Evolutionary conservation across 2,797 vertebrate genomes (phyloP).

Genomic region (Vespertilio murinus): DNA sequence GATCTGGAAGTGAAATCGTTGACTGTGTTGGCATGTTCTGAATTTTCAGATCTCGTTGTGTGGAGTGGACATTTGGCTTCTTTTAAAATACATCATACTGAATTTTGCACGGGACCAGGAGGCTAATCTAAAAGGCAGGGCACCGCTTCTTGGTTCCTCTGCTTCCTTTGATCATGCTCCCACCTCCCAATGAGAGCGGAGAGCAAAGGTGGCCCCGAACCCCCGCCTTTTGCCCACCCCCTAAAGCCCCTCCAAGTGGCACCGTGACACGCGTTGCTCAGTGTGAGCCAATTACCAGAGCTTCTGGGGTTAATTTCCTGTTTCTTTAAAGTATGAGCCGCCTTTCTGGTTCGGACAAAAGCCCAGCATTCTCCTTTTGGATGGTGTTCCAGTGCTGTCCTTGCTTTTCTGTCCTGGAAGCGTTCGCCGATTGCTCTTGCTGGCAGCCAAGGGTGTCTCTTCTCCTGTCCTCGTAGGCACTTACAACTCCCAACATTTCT

Average conservation of each 20-base stretch:
- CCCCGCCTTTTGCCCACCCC: neutral
- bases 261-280: fast-evolving
- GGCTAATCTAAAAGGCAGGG: neutral
- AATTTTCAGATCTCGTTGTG: conserved; percentile 40
- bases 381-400: neutral
- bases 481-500: conserved; percentile 5
- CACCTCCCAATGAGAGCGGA: neutral
- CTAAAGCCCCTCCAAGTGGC: fast-evolving
- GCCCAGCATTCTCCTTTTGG: neutral
- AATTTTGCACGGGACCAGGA: neutral
- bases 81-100: conserved; percentile 19
- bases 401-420: neutral
- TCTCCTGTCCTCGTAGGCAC: neutral
- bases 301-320: neutral
- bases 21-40: neutral
- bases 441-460: neutral
- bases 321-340: neutral
- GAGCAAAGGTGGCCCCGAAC: neutral
- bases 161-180: neutral
- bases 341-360: conserved; percentile 12
- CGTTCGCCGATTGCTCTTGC: neutral
- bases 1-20: neutral
- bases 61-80: neutral
- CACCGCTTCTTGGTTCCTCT: neutral
- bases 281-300: neutral